phyloP scores from a whole-genome alignment of 2,797 vertebrate species.

The Gallinago nigripennis region DNA sequence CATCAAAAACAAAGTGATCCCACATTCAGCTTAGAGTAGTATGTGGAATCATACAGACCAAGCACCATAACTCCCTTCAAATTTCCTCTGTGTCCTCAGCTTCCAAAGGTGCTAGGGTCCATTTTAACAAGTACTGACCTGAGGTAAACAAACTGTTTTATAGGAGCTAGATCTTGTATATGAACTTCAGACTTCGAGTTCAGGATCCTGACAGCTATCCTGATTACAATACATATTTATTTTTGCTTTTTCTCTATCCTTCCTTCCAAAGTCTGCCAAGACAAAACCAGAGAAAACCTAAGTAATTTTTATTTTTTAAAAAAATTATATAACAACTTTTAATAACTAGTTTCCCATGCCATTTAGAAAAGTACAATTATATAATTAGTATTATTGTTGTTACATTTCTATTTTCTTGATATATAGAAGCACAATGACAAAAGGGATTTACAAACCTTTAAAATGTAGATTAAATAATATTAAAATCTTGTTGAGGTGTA shows the following conservation, averaged over 20 bases:
- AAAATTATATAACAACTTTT: neutral
- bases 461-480: neutral
- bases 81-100: neutral
- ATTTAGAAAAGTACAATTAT: neutral
- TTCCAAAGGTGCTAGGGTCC: neutral
- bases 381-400: neutral
- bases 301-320: too few species aligned
- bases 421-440: neutral
- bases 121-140: neutral
- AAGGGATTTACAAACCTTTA: neutral
- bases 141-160: neutral
- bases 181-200: neutral
- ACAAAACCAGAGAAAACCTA: neutral
- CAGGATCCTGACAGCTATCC: neutral
- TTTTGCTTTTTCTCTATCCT: neutral
- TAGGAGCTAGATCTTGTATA: neutral
- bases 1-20: neutral
- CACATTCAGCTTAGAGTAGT: neutral
- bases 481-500: neutral
- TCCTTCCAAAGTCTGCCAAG: neutral
- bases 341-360: neutral
- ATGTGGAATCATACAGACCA: neutral
- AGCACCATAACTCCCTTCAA: neutral
- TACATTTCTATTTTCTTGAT: neutral
- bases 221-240: neutral